A percentile compares a stretch with the other conserved stretches of the same genome.
Conservation (phyloP, 1,140 invertebrate genomes). For the Pseudachorutes palmiensis region DNA sequence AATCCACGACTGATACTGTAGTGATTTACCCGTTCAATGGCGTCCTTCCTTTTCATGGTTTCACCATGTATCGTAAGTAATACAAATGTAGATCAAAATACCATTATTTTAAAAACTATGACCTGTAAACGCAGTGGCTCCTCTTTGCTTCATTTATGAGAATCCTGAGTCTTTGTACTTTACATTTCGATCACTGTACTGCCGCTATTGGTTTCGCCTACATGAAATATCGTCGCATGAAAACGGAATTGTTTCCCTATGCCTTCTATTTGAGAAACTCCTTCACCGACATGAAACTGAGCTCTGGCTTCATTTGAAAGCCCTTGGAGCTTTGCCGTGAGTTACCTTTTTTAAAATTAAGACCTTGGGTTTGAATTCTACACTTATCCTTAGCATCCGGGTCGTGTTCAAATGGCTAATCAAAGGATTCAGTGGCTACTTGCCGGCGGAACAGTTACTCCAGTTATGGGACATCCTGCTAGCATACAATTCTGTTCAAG, state of each 20-base stretch:
- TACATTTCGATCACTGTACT: slow-evolving; percentile 83
- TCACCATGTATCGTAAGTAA: slow-evolving; percentile 88
- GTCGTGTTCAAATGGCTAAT: slow-evolving; percentile 94
- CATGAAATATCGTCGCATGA: slow-evolving; percentile 84
- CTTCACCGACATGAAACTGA: slow-evolving; percentile 80
- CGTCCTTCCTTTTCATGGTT: slow-evolving; percentile 91
- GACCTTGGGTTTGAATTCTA: no score
- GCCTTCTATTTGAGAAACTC: slow-evolving; percentile 79
- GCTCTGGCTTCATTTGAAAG: slow-evolving; percentile 81
- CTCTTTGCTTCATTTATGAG: slow-evolving; percentile 87
- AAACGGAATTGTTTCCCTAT: slow-evolving; percentile 72
- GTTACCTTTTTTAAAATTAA: slow-evolving; percentile 39
- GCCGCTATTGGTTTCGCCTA: slow-evolving; percentile 80
- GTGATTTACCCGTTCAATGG: slow-evolving; percentile 88
- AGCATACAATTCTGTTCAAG: slow-evolving; percentile 82
- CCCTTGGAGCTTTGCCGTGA: slow-evolving; percentile 83
- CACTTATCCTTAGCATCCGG: slow-evolving; percentile 56
- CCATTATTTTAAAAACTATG: no score
- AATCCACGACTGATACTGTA: slow-evolving; percentile 49
- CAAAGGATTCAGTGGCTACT: slow-evolving; percentile 84
- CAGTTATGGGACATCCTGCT: slow-evolving; percentile 86
- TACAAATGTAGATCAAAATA: no score
- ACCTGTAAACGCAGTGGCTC: no score
- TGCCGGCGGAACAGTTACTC: slow-evolving; percentile 82
- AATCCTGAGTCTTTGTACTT: slow-evolving; percentile 79